Evolutionary conservation across 2,888 invertebrate genomes (phyloP), one percentile per base, ranked within the genome.

Genomic region (Perizoma flavofasciatum): DNA sequence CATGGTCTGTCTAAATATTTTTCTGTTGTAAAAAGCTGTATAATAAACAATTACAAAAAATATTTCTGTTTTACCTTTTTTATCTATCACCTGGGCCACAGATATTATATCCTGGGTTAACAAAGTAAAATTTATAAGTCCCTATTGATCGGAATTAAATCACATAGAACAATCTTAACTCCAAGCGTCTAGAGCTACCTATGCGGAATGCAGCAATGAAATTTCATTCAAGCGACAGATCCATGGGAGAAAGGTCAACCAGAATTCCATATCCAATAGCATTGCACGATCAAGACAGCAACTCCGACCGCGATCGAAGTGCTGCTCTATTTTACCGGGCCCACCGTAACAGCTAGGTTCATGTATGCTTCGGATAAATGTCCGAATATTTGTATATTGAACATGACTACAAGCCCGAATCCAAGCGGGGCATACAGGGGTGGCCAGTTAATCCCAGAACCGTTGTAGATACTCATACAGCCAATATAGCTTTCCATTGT

Each of bases 361-460:
- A 97, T 86, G 76, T 96, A 96, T 0, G 96, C 95, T 33, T 95
- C 96, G 37, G 96, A 96, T 49, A 97, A 93, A 74, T 96, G 96
- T 3, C 96, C 96, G 66, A 96, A 95, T 57, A 94, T 94, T 93
- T 95, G 95, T 51, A 96, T 93, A 65, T 95, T 92, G 43, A 95
- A 86, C 81, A 95, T 89, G 50, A 96, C 94, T 0, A 94, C 92
- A 41, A 96, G 86, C 51, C 96, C 96, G 73, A 96, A 96, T 45
- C 93, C 89, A 4, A 95, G 68, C 0, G 94, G 86, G 0, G 86
- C 75, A 67, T 94, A 93, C 59, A 94, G 71, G n/a, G 92, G 85
- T 0, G 92, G 82, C 82, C 79, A 0, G 69, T 39, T 40, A 81
- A 56, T 74, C 86, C 83, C 77, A 83, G 86, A 35, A 95, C 77